Percentiles rank a stretch among this genome's conserved stretches.
Conservation (phyloP, 2,888 invertebrate genomes). For the Aricia artaxerxes region DNA sequence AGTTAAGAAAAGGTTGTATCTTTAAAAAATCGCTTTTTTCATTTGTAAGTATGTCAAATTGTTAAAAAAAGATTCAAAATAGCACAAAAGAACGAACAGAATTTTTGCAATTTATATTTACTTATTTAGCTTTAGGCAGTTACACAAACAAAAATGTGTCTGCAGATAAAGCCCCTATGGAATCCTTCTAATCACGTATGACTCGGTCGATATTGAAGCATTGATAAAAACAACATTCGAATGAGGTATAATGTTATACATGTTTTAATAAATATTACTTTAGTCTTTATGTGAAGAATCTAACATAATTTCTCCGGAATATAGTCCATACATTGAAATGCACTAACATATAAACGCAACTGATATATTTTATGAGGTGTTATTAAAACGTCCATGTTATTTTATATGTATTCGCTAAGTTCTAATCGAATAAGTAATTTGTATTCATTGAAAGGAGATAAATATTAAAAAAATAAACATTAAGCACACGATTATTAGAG, state of each 20-base stretch:
- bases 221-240: background rate
- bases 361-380: background rate
- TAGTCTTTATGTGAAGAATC: background rate
- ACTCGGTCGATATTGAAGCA: background rate
- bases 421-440: background rate
- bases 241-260: background rate
- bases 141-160: background rate
- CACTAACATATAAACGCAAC: background rate
- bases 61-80: no score
- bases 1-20: no score
- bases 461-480: background rate
- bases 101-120: background rate
- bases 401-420: background rate
- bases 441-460: background rate
- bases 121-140: background rate
- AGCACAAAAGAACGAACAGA: no score
- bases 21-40: no score
- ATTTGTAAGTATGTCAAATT: no score
- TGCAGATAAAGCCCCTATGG: conserved; percentile 7
- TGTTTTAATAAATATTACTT: background rate
- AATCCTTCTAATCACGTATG: background rate
- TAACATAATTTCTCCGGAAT: background rate
- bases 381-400: background rate
- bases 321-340: background rate
- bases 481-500: background rate